Evolutionary conservation across 2,113 vertebrate species (phyloP).

Genomic region (Cardinalis cardinalis): DNA sequence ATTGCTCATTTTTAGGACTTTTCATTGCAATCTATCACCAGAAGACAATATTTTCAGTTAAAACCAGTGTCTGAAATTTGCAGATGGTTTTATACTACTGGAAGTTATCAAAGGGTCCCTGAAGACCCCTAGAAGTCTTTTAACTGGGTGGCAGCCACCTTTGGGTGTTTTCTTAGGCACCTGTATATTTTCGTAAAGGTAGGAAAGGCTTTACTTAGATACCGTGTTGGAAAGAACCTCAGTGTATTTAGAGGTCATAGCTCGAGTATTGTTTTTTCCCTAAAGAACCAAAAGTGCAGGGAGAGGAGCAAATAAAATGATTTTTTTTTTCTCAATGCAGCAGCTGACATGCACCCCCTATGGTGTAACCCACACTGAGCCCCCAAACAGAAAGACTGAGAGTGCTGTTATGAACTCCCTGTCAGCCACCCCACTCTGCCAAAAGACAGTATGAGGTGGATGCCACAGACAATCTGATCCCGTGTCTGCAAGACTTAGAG

Average conservation of each 20-base stretch:
- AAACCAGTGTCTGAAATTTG: neutral
- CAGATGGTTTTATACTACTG: neutral
- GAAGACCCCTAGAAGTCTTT: neutral
- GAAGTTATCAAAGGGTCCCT: neutral
- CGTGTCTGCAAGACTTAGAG: neutral
- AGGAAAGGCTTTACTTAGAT: neutral
- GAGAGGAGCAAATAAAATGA: neutral
- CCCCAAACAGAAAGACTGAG: neutral
- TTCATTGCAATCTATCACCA: neutral
- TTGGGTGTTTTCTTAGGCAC: neutral
- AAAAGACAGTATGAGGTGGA: neutral
- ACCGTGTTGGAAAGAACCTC: neutral
- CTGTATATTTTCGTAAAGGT: neutral
- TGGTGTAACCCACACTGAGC: neutral
- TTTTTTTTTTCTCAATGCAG: neutral
- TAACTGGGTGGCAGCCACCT: neutral
- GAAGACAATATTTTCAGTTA: neutral
- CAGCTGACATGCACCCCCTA: neutral
- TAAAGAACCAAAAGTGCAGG: neutral
- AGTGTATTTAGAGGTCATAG: neutral
- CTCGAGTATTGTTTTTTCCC: neutral
- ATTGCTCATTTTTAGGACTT: neutral
- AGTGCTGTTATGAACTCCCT: neutral
- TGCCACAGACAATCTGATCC: neutral
- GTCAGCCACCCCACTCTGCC: neutral